Conservation (phyloP, 2,888 invertebrate genomes). For the Lithophane ornitopus region DNA sequence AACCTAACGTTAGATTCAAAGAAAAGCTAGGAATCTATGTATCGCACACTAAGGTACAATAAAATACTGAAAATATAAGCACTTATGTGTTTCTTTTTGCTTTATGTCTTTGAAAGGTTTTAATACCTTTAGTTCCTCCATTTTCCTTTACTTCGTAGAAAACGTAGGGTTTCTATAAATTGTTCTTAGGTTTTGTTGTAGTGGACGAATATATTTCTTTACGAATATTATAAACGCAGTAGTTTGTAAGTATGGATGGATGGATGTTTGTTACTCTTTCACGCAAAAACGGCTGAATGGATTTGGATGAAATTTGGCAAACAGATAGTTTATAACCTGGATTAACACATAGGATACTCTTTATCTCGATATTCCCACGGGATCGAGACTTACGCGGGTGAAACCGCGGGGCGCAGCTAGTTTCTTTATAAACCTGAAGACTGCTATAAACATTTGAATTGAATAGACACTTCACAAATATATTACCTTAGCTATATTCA, state of each 20-base stretch:
- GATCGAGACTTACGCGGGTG: too few species aligned
- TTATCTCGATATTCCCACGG: too few species aligned
- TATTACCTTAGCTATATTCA: not conserved
- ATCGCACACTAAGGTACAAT: conserved; percentile 25
- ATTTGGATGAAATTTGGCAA: too few species aligned
- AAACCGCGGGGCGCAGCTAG: too few species aligned
- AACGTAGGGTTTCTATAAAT: not conserved
- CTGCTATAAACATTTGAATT: not conserved
- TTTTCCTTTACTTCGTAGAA: conserved; percentile 18
- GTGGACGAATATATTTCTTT: not conserved
- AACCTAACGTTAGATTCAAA: conserved; percentile 44
- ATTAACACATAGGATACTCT: too few species aligned
- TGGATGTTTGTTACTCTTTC: too few species aligned
- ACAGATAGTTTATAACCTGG: too few species aligned
- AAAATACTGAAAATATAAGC: conserved; percentile 54
- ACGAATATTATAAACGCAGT: too few species aligned
- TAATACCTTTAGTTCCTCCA: conserved; percentile 9
- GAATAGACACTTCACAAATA: not conserved
- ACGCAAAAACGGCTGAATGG: too few species aligned
- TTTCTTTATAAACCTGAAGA: not conserved
- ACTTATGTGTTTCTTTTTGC: conserved; percentile 44
- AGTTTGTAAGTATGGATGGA: too few species aligned
- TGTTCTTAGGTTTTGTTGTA: not conserved
- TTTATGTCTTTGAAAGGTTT: conserved; percentile 38
- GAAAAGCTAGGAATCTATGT: conserved; percentile 35